A percentile compares a stretch with the other conserved stretches of the same genome.
Conservation (phyloP, 2,113 vertebrate genomes). For the Xiphias gladius region DNA sequence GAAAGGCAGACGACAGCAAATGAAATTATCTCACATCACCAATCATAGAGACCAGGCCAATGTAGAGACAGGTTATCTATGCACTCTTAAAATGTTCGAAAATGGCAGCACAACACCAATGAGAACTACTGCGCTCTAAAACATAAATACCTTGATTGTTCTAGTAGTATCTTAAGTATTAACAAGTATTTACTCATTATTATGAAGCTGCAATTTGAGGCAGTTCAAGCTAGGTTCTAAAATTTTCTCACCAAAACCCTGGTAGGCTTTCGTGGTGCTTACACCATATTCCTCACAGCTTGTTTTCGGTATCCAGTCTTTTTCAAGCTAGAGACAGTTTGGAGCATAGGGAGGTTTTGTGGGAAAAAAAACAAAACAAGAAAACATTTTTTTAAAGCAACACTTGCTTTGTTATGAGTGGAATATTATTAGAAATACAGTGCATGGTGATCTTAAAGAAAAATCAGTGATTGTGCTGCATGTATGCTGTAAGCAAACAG, state of each 20-base stretch:
- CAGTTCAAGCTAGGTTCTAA: neutral
- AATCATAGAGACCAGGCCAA: constrained; percentile 30
- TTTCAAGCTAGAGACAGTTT: no score
- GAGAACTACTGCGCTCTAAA: constrained; percentile 4
- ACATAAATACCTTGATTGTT: neutral
- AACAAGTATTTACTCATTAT: neutral
- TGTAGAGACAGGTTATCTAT: neutral
- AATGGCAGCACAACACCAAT: neutral
- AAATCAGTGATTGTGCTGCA: neutral
- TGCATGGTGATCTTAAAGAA: neutral
- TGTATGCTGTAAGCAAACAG: constrained; percentile 36
- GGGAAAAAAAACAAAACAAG: neutral
- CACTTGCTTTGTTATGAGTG: constrained; percentile 28
- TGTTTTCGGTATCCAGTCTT: neutral
- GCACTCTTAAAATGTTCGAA: constrained; percentile 12
- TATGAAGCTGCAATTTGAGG: neutral
- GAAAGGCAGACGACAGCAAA: constrained; percentile 63
- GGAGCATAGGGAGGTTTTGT: no score
- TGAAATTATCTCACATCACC: constrained; percentile 51
- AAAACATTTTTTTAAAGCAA: constrained; percentile 1
- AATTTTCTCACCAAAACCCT: neutral
- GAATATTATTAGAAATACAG: neutral
- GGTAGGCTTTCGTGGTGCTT: neutral
- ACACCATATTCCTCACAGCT: neutral
- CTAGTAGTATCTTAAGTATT: neutral